Evolutionary conservation across 1,140 invertebrate genomes (phyloP).

Genomic region (Ptiloglossa arizonensis): DNA sequence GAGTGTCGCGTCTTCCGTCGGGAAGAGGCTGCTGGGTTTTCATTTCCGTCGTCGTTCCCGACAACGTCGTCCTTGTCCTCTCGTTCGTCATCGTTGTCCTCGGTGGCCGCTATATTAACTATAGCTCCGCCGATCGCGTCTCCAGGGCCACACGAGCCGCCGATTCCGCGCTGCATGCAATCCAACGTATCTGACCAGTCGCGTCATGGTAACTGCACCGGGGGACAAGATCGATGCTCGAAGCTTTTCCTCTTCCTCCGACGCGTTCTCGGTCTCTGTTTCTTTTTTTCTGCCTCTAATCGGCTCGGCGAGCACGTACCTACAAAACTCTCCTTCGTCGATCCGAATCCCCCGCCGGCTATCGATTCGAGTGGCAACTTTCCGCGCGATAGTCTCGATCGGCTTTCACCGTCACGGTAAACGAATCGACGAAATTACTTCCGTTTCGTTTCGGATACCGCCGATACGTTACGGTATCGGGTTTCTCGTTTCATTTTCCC

Average conservation of each 20-base stretch:
- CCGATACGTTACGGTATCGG: too few relatives aligned
- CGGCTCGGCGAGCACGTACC: constrained; percentile 19
- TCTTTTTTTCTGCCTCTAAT: constrained; percentile 38
- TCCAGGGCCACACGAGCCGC: constrained; percentile 1
- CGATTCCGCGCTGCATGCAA: constrained; percentile 20
- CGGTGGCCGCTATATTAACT: not conserved
- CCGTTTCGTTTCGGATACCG: too few relatives aligned
- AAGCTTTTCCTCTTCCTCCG: constrained; percentile 57
- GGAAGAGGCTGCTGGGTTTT: constrained; percentile 49
- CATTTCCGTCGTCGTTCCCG: constrained; percentile 26
- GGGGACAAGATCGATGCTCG: constrained; percentile 59
- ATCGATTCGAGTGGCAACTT: constrained; percentile 4
- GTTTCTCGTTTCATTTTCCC: too few relatives aligned
- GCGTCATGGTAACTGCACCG: constrained; percentile 60
- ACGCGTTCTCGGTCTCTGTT: constrained; percentile 26
- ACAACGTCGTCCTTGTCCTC: constrained; percentile 30
- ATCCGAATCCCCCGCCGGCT: too few relatives aligned
- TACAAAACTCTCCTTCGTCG: not conserved
- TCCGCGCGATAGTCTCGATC: not conserved
- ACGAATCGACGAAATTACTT: not conserved
- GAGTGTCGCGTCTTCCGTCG: constrained; percentile 55
- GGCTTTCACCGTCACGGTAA: not conserved
- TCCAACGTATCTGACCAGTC: constrained; percentile 41
- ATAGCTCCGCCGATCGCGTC: not conserved
- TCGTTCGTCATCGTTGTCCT: constrained; percentile 14